Evolutionary conservation across 1,140 invertebrate species (phyloP).

Genomic region (Pectinophora gossypiella): DNA sequence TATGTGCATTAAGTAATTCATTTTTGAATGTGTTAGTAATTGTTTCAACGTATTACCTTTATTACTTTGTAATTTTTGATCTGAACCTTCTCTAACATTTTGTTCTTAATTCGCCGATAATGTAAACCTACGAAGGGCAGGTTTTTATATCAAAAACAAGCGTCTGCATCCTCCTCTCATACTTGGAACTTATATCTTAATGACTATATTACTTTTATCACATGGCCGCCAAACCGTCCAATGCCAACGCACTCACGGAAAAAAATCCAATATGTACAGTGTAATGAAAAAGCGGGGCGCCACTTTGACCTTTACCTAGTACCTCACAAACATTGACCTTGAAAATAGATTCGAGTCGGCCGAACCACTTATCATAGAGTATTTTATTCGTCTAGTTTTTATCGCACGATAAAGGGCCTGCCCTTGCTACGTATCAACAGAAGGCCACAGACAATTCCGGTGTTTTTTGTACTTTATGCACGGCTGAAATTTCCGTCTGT

Average conservation of each 20-base stretch:
- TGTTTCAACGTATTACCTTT: too few relatives aligned
- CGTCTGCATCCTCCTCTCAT: too few relatives aligned
- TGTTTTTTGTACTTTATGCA: slow-evolving; percentile 58
- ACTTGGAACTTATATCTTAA: too few relatives aligned
- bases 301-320: slow-evolving; percentile 59
- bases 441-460: slow-evolving; percentile 53
- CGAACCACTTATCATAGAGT: slow-evolving; percentile 35
- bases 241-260: not conserved
- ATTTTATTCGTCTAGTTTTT: slow-evolving; percentile 31
- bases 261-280: not conserved
- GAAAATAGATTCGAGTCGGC: slow-evolving; percentile 28
- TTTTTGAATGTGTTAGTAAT: too few relatives aligned
- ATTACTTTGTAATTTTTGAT: too few relatives aligned
- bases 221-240: not conserved
- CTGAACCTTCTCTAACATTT: too few relatives aligned
- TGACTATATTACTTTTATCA: not conserved
- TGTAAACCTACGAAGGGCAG: too few relatives aligned
- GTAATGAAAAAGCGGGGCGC: too few relatives aligned
- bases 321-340: slow-evolving; percentile 45
- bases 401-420: slow-evolving; percentile 55
- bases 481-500: slow-evolving; percentile 41
- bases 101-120: too few relatives aligned
- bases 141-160: too few relatives aligned
- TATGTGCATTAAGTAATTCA: too few relatives aligned
- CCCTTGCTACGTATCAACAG: slow-evolving; percentile 39